Conservation (phyloP, 1,140 invertebrate genomes). For the Lepeophtheirus salmonis region DNA sequence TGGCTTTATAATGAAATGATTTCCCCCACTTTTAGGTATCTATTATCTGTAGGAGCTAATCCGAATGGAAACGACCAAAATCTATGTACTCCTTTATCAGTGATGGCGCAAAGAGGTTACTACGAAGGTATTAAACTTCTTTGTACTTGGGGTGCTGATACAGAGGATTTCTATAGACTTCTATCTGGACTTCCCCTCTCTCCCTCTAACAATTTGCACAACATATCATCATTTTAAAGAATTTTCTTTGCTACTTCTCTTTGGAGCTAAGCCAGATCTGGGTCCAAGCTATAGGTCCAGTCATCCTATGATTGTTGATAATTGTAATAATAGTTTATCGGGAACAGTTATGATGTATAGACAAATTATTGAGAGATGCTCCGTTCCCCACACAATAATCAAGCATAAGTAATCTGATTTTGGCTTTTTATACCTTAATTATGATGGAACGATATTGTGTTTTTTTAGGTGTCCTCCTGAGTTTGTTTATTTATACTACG, state of each 20-base stretch:
- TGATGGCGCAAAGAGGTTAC: constrained; percentile 12
- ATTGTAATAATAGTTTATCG: no score
- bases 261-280: constrained; percentile 3
- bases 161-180: constrained; percentile 6
- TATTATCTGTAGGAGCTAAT: constrained; percentile 2
- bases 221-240: constrained; percentile 8
- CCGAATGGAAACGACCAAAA: constrained; percentile 9
- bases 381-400: constrained; percentile 6
- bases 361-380: neutral
- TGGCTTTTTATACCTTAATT: no score
- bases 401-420: neutral
- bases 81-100: constrained; percentile 11
- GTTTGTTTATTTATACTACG: no score
- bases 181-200: neutral
- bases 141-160: neutral
- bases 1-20: neutral
- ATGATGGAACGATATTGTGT: no score
- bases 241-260: neutral
- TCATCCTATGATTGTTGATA: no score
- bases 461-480: no score
- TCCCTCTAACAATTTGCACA: neutral
- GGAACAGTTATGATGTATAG: no score
- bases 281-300: no score
- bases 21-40: neutral
- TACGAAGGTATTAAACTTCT: constrained; percentile 5